Evolutionary conservation across 2,888 invertebrate species (phyloP), one percentile per base, ranked within the genome.

Genomic region (Apotomis capreana): DNA sequence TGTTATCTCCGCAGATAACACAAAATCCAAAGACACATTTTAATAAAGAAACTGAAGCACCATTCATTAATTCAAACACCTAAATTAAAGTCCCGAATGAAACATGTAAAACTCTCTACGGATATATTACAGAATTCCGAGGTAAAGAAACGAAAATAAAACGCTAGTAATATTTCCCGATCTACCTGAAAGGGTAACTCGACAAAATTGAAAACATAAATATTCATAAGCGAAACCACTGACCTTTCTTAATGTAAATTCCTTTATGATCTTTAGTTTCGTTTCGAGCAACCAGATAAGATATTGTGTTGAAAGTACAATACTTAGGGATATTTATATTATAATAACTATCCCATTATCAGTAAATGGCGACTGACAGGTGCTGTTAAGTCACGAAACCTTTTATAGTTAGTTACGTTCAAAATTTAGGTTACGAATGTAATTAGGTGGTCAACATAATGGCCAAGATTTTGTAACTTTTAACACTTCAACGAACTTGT

Each of bases 191-290:
- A 57, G 3, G 55, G 36, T 57, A 57, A 58, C 58, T 58, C 3
- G 9, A 49, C 37, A 37, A 12, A 36, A 58, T 58, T 37, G 37
- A 58, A 58, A 5, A 36, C 58, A 37, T 58, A 58, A 58, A 58
- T 58, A 58, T 58, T 36, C 58, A 58, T 58, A 37, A 58, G 58
- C 15, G 49, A 36, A 36, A 37, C 12, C n/a, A 58, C 58, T 58
- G 58, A 58, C 36, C 58, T 58, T 58, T 58, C 58, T 58, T 58
- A 58, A 58, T 58, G 36, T 58, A 36, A 36, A 37, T 58, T 36
- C 36, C 44, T 68, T 60, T 40, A 49, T 8, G 64, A 37, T 12
- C 13, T 36, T 15, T 40, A 10, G 49, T 10, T 49, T 49, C 49
- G 9, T 10, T 49, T 49, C 49, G 3, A 49, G 49, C 8, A 4